Conservation (phyloP, 1,140 invertebrate genomes). For the Lerema accius region DNA sequence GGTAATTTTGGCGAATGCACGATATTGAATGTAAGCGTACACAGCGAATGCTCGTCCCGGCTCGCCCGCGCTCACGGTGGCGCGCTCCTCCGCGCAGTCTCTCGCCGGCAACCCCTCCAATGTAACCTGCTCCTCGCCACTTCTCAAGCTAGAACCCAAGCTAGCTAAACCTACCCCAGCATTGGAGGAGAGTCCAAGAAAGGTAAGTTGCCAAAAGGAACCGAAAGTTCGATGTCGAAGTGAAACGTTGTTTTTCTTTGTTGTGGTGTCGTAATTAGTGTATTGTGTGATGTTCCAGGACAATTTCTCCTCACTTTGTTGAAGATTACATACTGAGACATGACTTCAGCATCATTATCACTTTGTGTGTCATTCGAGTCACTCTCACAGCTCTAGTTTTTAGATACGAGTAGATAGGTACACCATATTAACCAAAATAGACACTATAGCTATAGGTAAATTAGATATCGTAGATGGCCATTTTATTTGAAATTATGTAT, state of each 20-base stretch:
- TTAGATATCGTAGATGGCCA: no score
- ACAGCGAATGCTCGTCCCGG: slow-evolving; percentile 63
- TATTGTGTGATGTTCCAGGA: slow-evolving; percentile 23
- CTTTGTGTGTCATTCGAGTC: slow-evolving; percentile 4
- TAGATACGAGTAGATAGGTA: no score
- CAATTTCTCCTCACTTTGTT: slow-evolving; percentile 20
- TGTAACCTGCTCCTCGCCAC: slow-evolving; percentile 40
- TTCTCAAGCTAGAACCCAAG: slow-evolving; percentile 38
- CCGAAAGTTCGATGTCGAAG: slow-evolving; percentile 2
- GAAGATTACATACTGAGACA: slow-evolving; percentile 29
- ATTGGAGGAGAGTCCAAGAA: slow-evolving; percentile 41
- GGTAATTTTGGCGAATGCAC: no score
- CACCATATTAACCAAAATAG: no score
- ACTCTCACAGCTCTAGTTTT: no score
- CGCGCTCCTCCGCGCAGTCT: slow-evolving; percentile 48
- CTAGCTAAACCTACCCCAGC: slow-evolving; percentile 29
- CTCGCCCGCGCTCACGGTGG: slow-evolving; percentile 49
- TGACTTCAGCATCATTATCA: slow-evolving; percentile 22
- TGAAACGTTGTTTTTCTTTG: neutral
- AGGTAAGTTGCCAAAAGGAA: slow-evolving; percentile 41
- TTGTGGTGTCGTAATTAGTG: slow-evolving; percentile 17
- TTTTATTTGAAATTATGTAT: no score
- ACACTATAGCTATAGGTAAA: no score
- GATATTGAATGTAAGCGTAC: slow-evolving; percentile 24
- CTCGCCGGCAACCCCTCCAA: slow-evolving; percentile 45